Percentiles rank a stretch among this genome's conserved stretches.
These are phyloP conservation scores for Agriopis marginaria DNA, from an alignment of 2,888 invertebrate genomes.

Conservation along the genomic window DNA sequence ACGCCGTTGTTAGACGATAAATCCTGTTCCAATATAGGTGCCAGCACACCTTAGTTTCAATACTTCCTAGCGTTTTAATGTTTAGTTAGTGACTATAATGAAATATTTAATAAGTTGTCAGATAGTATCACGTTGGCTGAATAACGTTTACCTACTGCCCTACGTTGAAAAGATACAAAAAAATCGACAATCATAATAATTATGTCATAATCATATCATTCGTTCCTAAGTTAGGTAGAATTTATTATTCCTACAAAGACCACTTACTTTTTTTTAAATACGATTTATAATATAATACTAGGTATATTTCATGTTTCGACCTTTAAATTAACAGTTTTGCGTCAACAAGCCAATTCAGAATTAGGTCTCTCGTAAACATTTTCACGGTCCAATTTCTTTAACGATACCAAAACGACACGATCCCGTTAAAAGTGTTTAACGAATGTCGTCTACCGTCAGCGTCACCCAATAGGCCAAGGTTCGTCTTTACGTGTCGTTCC, in stretches of 20 bases:
- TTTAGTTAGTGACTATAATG: slow-evolving; percentile 9
- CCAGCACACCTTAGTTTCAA: slow-evolving; percentile 20
- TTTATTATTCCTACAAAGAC: not conserved
- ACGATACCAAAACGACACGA: not conserved
- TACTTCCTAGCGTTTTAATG: slow-evolving; percentile 19
- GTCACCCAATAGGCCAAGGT: slow-evolving; percentile 48
- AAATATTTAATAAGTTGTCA: slow-evolving; percentile 9
- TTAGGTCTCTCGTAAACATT: slow-evolving; percentile 17
- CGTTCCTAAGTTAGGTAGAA: too few species aligned
- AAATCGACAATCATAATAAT: too few species aligned
- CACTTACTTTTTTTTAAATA: too few species aligned
- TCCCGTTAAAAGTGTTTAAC: slow-evolving; percentile 35
- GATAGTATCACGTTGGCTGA: slow-evolving; percentile 1
- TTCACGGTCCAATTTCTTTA: slow-evolving; percentile 21
- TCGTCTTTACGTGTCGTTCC: slow-evolving; percentile 41
- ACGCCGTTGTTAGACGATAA: slow-evolving; percentile 31
- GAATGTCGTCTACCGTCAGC: slow-evolving; percentile 34
- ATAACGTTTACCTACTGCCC: not conserved
- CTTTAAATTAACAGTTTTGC: slow-evolving; percentile 10
- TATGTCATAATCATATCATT: too few species aligned
- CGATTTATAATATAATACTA: too few species aligned
- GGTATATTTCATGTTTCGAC: slow-evolving; percentile 13
- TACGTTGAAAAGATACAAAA: not conserved
- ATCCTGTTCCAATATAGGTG: slow-evolving; percentile 24
- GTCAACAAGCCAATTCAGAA: slow-evolving; percentile 21